Percentiles rank a stretch among this genome's conserved stretches.
Conservation (phyloP, 1,140 invertebrate species). For the Drosophila melanogaster region Release_6_plus_ISO1_MT NT_037436.4:4029501-4030000, state of each 20-base stretch:
- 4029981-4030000: background rate
- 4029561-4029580: slow-evolving; percentile 86
- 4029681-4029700: slow-evolving; percentile 82
- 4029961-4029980: too few species aligned
- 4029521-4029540: slow-evolving; percentile 87
- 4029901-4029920: slow-evolving; percentile 86
- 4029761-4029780: background rate
- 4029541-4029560: slow-evolving; percentile 85
- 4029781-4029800: slow-evolving; percentile 80
- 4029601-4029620: slow-evolving; percentile 86
- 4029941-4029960: slow-evolving; percentile 85
- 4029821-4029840: slow-evolving; percentile 88
- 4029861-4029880: slow-evolving; percentile 87
- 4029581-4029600: slow-evolving; percentile 86
- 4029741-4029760: background rate
- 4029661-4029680: slow-evolving; percentile 64
- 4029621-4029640: slow-evolving; percentile 89
- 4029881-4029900: slow-evolving; percentile 87
- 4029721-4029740: slow-evolving; percentile 68
- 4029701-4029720: slow-evolving; percentile 83
- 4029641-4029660: slow-evolving; percentile 86
- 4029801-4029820: slow-evolving; percentile 85
- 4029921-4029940: slow-evolving; percentile 86
- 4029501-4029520: slow-evolving; percentile 87
- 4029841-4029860: slow-evolving; percentile 86